A percentile compares a stretch with the other conserved stretches of the same genome.
Conservation (phyloP, 2,797 vertebrate species). For the Botia kubotai region DNA sequence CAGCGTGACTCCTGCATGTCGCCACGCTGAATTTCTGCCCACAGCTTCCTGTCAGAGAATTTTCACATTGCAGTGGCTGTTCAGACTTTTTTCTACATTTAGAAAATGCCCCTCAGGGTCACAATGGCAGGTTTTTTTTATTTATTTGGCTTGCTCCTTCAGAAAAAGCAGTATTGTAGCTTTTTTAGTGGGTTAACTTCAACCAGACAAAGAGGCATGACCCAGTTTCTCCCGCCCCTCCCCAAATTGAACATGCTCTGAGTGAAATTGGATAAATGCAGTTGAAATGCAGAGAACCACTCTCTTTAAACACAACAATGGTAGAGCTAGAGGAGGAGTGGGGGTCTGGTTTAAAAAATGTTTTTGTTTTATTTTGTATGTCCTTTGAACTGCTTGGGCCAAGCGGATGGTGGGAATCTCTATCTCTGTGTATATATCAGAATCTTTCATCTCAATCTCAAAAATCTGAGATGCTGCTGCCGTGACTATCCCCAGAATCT, state of each 20-base stretch:
- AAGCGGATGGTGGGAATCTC: neutral
- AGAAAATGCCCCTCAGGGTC: constrained; percentile 3
- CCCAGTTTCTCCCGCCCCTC: constrained; percentile 46
- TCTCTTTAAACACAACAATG: constrained; percentile 38
- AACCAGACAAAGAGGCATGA: constrained; percentile 52
- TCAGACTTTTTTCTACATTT: neutral
- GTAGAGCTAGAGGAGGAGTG: too few relatives aligned
- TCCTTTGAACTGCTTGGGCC: constrained; percentile 3
- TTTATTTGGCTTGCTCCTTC: constrained; percentile 24
- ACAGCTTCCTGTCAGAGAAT: constrained; percentile 32
- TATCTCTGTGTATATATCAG: neutral
- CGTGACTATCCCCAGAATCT: neutral
- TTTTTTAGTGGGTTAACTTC: constrained; percentile 54
- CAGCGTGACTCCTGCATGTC: constrained; percentile 17
- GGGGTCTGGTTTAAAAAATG: neutral
- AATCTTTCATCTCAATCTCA: neutral
- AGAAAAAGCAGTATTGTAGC: neutral
- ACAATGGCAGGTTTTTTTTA: constrained; percentile 17
- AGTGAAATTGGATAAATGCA: constrained; percentile 51
- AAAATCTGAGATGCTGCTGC: neutral
- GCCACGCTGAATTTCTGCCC: constrained; percentile 13
- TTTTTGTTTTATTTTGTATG: neutral
- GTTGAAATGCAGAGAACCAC: constrained; percentile 19
- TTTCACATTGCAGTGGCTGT: neutral
- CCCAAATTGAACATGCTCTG: constrained; percentile 44